Percentiles rank a stretch among this genome's conserved stretches.
Conservation (phyloP, 2,797 vertebrate species). For the Catostomus latipinnis region DNA sequence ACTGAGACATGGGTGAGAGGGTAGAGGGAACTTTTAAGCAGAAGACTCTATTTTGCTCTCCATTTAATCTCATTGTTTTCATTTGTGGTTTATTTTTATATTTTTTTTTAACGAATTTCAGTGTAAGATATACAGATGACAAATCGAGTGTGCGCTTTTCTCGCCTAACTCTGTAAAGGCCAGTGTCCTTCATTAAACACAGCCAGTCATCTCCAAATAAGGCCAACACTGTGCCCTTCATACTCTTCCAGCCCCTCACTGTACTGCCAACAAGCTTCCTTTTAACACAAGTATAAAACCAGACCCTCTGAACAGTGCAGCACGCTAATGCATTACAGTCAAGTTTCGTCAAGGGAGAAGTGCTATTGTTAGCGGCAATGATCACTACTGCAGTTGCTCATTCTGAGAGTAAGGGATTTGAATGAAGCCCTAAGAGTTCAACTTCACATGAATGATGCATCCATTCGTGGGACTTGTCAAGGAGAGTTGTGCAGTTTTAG, state of each 20-base stretch:
- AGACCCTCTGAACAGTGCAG: constrained; percentile 54
- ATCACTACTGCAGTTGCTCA: background rate
- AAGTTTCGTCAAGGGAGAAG: constrained; percentile 30
- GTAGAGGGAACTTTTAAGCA: no score
- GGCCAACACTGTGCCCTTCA: constrained; percentile 64
- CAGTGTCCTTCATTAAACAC: constrained; percentile 71
- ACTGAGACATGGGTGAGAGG: no score
- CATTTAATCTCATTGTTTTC: no score
- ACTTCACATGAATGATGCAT: background rate
- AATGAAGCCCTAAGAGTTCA: background rate
- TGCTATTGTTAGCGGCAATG: constrained; percentile 5
- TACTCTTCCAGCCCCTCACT: constrained; percentile 49
- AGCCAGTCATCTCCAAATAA: constrained; percentile 74
- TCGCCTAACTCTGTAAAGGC: constrained; percentile 65
- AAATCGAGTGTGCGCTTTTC: constrained; percentile 5
- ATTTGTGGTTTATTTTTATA: no score
- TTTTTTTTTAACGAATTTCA: no score
- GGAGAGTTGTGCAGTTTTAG: background rate
- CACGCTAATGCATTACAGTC: constrained; percentile 27
- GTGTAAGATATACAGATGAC: background rate
- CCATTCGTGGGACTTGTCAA: background rate
- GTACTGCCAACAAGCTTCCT: constrained; percentile 53
- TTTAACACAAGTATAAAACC: constrained; percentile 51
- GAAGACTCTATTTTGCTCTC: no score
- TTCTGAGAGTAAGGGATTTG: background rate